Evolutionary conservation across 2,797 vertebrate species (phyloP).

Genomic region (Falco columbarius): DNA sequence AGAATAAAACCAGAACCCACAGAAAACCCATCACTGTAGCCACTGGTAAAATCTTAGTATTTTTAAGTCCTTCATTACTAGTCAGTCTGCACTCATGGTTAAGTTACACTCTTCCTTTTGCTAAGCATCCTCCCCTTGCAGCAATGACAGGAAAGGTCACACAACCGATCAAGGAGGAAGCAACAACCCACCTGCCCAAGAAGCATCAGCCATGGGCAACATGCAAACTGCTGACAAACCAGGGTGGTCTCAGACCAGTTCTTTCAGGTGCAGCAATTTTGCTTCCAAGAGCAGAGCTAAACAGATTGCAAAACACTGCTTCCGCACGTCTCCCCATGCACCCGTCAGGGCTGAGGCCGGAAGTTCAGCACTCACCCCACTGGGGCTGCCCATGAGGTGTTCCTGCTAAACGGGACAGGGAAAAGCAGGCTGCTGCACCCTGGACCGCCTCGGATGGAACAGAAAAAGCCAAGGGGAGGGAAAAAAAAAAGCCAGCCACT

Average conservation of each 20-base stretch:
- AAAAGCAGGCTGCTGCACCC: fast-evolving
- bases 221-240: not conserved
- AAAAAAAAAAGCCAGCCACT: not conserved
- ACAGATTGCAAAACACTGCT: not conserved
- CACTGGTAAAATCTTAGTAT: not conserved
- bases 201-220: not conserved
- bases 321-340: not conserved
- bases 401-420: fast-evolving
- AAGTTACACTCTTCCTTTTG: no score
- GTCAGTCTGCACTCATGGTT: not conserved
- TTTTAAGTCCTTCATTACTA: not conserved
- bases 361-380: not conserved
- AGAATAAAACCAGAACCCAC: not conserved
- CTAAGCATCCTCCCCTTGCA: not conserved
- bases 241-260: not conserved
- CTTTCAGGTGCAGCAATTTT: not conserved
- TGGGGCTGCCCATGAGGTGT: fast-evolving
- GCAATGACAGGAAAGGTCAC: not conserved
- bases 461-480: not conserved
- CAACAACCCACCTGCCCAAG: not conserved
- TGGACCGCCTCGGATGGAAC: fast-evolving
- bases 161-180: not conserved
- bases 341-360: fast-evolving
- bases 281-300: not conserved
- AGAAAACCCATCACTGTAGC: not conserved